phyloP scores from a whole-genome alignment of 2,888 invertebrate species.

The Encarsia formosa region DNA sequence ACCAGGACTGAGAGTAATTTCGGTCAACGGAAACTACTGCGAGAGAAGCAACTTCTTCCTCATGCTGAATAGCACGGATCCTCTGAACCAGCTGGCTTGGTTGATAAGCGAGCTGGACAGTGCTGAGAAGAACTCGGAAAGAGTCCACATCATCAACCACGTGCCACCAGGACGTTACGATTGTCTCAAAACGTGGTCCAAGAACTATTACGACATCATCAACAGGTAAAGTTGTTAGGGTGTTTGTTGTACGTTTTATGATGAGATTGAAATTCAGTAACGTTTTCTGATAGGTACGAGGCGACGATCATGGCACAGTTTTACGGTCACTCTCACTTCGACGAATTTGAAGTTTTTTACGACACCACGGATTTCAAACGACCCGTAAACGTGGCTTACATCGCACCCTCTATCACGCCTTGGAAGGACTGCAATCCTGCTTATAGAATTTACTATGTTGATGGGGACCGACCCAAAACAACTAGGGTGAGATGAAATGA shows the following conservation, averaged over 20 bases:
- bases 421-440: conserved; percentile 91
- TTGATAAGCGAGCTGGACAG: conserved; percentile 88
- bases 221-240: conserved; percentile 55
- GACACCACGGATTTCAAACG: conserved; percentile 77
- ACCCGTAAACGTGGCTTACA: conserved; percentile 82
- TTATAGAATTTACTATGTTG: conserved; percentile 92
- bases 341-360: conserved; percentile 91
- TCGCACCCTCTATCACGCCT: conserved; percentile 92
- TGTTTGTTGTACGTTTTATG: neutral
- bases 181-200: conserved; percentile 92
- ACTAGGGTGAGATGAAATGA: conserved; percentile 67
- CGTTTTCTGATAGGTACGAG: conserved; percentile 36
- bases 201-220: conserved; percentile 86
- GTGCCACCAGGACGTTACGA: conserved; percentile 93
- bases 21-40: conserved; percentile 95
- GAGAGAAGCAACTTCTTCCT: conserved; percentile 96
- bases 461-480: conserved; percentile 82
- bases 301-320: conserved; percentile 21
- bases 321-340: conserved; percentile 44
- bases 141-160: conserved; percentile 93
- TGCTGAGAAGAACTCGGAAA: conserved; percentile 88
- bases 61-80: conserved; percentile 90
- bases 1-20: conserved; percentile 88
- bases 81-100: conserved; percentile 92
- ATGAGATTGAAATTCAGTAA: neutral